Evolutionary conservation across 2,888 invertebrate species (phyloP).

Genomic region (Thecocarcelia acutangulata): DNA sequence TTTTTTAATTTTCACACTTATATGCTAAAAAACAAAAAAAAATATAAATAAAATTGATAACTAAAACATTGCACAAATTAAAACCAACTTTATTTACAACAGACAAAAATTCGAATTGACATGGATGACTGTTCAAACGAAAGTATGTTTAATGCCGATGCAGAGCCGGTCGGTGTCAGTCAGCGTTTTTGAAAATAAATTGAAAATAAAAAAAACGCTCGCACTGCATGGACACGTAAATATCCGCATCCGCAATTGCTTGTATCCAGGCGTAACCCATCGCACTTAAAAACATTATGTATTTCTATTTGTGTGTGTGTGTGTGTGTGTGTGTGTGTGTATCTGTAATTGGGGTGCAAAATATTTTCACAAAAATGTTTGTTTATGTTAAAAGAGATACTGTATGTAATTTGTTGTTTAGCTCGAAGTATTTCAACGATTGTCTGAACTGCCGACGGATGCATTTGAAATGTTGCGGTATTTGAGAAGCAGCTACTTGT

Average conservation of each 20-base stretch:
- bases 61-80: constrained; percentile 65
- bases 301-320: neutral
- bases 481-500: constrained; percentile 63
- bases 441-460: constrained; percentile 45
- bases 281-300: constrained; percentile 7
- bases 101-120: constrained; percentile 65
- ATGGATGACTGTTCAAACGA: constrained; percentile 64
- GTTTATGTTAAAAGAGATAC: constrained; percentile 26
- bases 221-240: constrained; percentile 55
- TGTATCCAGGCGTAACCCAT: constrained; percentile 43
- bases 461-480: constrained; percentile 59
- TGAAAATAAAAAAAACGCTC: constrained; percentile 38
- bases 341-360: constrained; percentile 59
- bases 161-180: neutral
- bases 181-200: constrained; percentile 7
- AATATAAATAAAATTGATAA: constrained; percentile 59
- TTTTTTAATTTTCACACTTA: constrained; percentile 78
- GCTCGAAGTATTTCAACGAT: constrained; percentile 38
- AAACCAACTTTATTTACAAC: constrained; percentile 68
- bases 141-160: constrained; percentile 41
- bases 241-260: constrained; percentile 61
- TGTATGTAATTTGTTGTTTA: constrained; percentile 55
- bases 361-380: constrained; percentile 40
- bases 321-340: neutral
- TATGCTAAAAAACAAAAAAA: constrained; percentile 74